Base-by-base conservation (phyloP, 2,113 vertebrate genomes). In the Ptilonorhynchus violaceus region DNA sequence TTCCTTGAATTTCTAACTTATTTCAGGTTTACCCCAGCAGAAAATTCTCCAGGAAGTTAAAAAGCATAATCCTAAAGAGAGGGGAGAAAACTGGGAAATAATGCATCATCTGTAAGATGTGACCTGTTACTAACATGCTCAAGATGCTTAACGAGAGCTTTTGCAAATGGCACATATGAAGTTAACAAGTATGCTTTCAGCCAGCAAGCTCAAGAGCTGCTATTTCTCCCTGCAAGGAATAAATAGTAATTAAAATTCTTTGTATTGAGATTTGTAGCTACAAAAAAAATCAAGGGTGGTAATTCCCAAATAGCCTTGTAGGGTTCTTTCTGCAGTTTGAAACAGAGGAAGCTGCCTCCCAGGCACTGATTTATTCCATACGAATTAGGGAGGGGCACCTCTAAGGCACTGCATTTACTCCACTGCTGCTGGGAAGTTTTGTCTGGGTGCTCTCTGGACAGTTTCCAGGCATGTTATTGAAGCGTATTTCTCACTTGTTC, bases 311-410 rank as follows among this genome's bases (percentile, higher is more conserved):
- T 35, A 77, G 72, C 47, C 64, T 90, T 2, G 2, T 87, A 28
- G 52, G 55, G 35, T 12, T 93, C 53, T 68, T 88, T 68, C 56
- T 88, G 44, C 42, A 28, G 52, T 6, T 39, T 84, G 60, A 93
- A 88, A 72, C 63, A 56, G 1, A 6, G 75, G 52, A 80, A 85
- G 60, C 60, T 91, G 83, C 90, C 90, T 93, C 60, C 15, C 7
- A 89, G 96, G 88, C 76, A 67, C 8, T 59, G 89, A 77, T 96
- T 88, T 84, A 68, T 94, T 81, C 79, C 6, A 0, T 78, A 49
- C 89, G 64, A 89, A 91, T 68, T 49, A 87, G 44, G 90, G 85
- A 91, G 85, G 92, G 75, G 79, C 92, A 90, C 59, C 90, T 92
- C 66, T 64, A 42, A 83, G 58, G 47, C 66, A 35, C 41, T 41